Evolutionary conservation across 2,797 vertebrate species (phyloP), one percentile per base, ranked within the genome.

Genomic region (Hypotaenidia philippensis): DNA sequence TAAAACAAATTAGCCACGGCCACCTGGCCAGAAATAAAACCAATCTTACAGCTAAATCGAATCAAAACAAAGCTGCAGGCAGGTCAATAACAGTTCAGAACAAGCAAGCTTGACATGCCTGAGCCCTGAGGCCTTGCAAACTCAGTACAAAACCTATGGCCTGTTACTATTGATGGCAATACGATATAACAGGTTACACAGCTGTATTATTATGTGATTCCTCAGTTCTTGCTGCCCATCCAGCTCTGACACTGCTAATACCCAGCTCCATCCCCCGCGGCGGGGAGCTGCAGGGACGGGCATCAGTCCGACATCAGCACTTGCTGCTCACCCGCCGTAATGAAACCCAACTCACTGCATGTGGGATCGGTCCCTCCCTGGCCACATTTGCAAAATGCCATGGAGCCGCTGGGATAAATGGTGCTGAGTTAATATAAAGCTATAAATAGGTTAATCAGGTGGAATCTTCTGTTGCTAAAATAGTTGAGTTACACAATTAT

Each of bases 371-470:
- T 38, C 55, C 36, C 74, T 83, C 88, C 66, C 83, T 55, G 31
- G 55, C 47, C 79, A 20, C 10, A 52, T 50, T 94, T n/a, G 36
- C 38, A 72, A 53, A 50, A 70, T 74, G 80, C 81, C 65, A 70
- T 6, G 77, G 47, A 89, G 63, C 38, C 44, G 34, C 55, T 79
- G 77, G 47, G 80, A 90, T 82, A 59, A 95, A 55, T 34, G 66
- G 47, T 25, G 61, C 55, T 82, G 74, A 90, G 88, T 93, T 81
- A 93, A 76, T 76, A 66, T 29, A 60, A 76, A 79, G 63, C 83
- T 90, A 93, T 90, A 93, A 94, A 94, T 75, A 96, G 74, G 34
- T 44, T 87, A 92, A 90, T 93, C 87, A 83, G 64, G 87, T 89
- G 69, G 57, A 89, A 61, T 75, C 61, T 89, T 89, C 61, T 74